These are phyloP conservation scores for Semibalanus balanoides DNA, from an alignment of 1,140 invertebrate genomes.

Conservation along the genomic window DNA sequence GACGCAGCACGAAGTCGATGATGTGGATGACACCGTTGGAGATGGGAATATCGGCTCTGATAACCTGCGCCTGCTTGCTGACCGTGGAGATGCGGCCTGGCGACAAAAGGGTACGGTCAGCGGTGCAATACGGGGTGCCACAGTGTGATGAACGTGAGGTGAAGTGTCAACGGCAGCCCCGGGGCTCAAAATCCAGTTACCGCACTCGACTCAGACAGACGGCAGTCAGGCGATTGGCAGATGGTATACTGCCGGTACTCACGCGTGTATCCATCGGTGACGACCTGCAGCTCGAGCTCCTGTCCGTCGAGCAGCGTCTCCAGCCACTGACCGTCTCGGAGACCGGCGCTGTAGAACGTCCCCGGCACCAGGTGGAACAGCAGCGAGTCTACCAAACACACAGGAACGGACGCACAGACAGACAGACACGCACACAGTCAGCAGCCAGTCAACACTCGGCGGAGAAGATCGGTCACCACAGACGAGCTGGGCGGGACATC, in stretches of 20 bases:
- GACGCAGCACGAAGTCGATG: slow-evolving; percentile 20
- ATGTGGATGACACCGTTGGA: slow-evolving; percentile 25
- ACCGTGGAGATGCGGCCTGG: slow-evolving; percentile 21
- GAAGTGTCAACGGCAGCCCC: too few species aligned
- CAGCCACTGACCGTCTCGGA: slow-evolving; percentile 24
- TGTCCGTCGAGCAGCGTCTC: slow-evolving; percentile 18
- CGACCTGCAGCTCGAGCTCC: slow-evolving; percentile 21
- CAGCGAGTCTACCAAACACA: slow-evolving; percentile 18
- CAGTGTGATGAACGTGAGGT: too few species aligned
- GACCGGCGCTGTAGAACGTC: slow-evolving; percentile 24
- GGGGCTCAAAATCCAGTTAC: too few species aligned
- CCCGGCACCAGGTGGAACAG: slow-evolving; percentile 25
- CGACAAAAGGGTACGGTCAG: not conserved
- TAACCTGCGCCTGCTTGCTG: slow-evolving; percentile 24
- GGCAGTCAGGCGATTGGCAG: too few species aligned
- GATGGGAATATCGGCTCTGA: slow-evolving; percentile 23
- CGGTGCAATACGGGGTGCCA: too few species aligned
- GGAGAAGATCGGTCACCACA: too few species aligned
- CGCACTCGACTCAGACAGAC: too few species aligned
- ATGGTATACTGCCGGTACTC: slow-evolving; percentile 17
- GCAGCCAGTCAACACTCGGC: too few species aligned
- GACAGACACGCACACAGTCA: too few species aligned
- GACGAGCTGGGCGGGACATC: too few species aligned
- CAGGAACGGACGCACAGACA: too few species aligned
- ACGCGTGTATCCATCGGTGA: slow-evolving; percentile 22